Evolutionary conservation across 2,797 vertebrate species (phyloP).

Genomic region (Xenops minutus): DNA sequence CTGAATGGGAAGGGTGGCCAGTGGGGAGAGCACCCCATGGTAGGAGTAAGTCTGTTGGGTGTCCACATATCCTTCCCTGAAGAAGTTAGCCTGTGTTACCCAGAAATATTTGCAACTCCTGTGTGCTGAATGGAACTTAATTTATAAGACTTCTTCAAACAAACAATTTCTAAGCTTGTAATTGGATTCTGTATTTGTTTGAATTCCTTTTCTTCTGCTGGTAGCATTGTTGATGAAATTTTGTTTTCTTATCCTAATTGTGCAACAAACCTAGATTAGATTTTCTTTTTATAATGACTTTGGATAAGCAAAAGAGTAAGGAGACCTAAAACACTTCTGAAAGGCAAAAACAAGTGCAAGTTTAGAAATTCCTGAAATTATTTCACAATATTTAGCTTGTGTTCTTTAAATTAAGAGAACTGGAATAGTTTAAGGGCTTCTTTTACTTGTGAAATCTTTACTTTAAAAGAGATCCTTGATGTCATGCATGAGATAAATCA

Average conservation of each 20-base stretch:
- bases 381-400: background rate
- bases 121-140: background rate
- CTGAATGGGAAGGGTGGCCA: background rate
- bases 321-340: background rate
- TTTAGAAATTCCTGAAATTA: background rate
- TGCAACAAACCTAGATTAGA: background rate
- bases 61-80: background rate
- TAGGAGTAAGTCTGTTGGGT: background rate
- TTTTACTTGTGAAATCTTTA: background rate
- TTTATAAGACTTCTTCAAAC: background rate
- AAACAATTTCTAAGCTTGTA: background rate
- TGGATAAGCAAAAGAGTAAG: background rate
- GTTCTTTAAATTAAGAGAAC: background rate
- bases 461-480: conserved; percentile 31
- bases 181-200: background rate
- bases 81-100: background rate
- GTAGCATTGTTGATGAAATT: background rate
- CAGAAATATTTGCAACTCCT: background rate
- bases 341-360: background rate
- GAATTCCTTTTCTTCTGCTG: background rate
- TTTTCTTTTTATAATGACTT: background rate
- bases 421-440: background rate
- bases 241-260: background rate
- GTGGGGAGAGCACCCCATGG: background rate
- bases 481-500: conserved; percentile 37